Evolutionary conservation across 2,888 invertebrate genomes (phyloP).

Genomic region (Cosmia trapezina): DNA sequence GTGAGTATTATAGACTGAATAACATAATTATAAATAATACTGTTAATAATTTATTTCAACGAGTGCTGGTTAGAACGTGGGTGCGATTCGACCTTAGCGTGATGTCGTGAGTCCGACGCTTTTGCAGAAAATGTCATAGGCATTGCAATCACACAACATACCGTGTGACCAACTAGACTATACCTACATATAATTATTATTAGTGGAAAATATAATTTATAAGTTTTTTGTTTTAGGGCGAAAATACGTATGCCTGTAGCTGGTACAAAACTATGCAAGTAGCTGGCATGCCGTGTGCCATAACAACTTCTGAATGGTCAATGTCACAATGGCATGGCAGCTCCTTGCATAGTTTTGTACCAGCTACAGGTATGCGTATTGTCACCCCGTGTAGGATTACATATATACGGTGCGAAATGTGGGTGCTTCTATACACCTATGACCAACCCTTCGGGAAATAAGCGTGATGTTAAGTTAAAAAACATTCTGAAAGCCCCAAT

Average conservation of each 20-base stretch:
- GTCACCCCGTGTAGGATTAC: no score
- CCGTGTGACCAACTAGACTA: constrained; percentile 27
- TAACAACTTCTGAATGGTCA: no score
- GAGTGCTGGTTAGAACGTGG: constrained; percentile 50
- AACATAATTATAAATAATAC: constrained; percentile 47
- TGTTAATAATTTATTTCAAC: constrained; percentile 53
- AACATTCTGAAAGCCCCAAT: not conserved
- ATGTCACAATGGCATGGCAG: no score
- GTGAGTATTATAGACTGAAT: constrained; percentile 22
- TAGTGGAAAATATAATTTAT: not conserved
- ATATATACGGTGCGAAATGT: not conserved
- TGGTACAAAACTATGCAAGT: no score
- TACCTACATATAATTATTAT: not conserved
- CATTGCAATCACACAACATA: constrained; percentile 63
- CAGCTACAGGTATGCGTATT: no score
- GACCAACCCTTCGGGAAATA: not conserved
- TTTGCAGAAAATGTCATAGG: constrained; percentile 72
- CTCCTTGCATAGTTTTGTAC: no score
- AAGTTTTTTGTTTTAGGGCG: no score
- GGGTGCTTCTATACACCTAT: not conserved
- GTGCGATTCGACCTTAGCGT: constrained; percentile 80
- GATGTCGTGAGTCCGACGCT: constrained; percentile 68
- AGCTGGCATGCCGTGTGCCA: no score
- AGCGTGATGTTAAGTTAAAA: not conserved
- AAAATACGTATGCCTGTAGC: no score